Evolutionary conservation across 1,140 invertebrate species (phyloP), one percentile per base, ranked within the genome.

Genomic region (Drosophila paulistorum): DNA sequence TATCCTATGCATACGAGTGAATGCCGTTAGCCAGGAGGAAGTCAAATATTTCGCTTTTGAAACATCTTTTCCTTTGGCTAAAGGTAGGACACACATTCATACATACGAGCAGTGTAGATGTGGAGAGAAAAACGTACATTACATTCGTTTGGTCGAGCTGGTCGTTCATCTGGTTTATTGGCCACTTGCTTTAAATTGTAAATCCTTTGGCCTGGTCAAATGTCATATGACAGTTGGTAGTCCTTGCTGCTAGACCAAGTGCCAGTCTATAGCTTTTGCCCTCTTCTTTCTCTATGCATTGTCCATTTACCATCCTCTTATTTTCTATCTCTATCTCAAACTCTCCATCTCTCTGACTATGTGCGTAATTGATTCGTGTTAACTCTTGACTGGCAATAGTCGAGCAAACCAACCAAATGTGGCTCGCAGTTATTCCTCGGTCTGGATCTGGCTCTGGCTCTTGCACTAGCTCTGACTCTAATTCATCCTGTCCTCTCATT

Each of bases 161-260:
- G 83, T 77, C 84, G 84, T 89, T 89, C 83, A 87, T 87, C 83
- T 87, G 83, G 57, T 87, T 86, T 86, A 87, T 89, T 87, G 83
- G 83, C 83, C 83, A 87, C 83, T 87, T 87, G 83, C 84, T 89
- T 87, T 87, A 87, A 87, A 87, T 87, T 87, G 83, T 87, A 89
- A 87, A 89, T 87, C 83, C 83, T 80, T 51, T 83, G 73, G 81
- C 77, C 61, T 89, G 80, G 83, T 79, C 79, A 87, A 87, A 87
- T 83, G 84, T 87, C 83, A 89, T 79, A 89, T 89, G 83, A 73
- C 79, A 89, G 73, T 51, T 55, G 72, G 30, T 57, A 61, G 37
- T 10, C 30, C 48, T 71, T 74, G 62, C 71, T 67, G 60, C 65
- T 76, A 17, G 60, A 41, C 37, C 74, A 59, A 42, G 17, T 13